Evolutionary conservation across 92 coral and sea anemone genomes (phyloP).

Genomic region (Zoanthus solanderi): DNA sequence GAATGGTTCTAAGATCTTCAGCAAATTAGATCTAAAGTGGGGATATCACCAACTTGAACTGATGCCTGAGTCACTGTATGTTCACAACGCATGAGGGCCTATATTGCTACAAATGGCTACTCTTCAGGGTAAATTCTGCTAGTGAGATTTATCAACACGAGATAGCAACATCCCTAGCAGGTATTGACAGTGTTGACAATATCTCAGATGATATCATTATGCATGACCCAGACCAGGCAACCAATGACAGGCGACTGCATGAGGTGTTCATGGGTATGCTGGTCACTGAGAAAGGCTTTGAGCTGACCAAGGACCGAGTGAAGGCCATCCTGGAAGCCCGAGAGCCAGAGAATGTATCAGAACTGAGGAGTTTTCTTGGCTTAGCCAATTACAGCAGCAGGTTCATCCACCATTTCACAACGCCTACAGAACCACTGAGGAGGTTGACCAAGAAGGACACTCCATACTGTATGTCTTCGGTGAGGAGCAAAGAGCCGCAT

Average conservation of each 20-base stretch:
- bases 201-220: constrained; percentile 42
- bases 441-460: constrained; percentile 44
- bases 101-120: constrained; percentile 2
- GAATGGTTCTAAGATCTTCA: constrained; percentile 16
- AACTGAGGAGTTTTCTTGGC: background rate
- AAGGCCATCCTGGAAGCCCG: background rate
- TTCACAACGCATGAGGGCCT: constrained; percentile 27
- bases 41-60: constrained; percentile 47
- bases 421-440: constrained; percentile 1
- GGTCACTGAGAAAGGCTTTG: background rate
- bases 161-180: constrained; percentile 31
- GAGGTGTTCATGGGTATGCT: background rate
- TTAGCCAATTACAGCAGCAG: too few species aligned
- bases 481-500: constrained; percentile 21
- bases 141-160: constrained; percentile 23
- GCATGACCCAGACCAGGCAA: constrained; percentile 23
- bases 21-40: constrained; percentile 29
- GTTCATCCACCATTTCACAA: background rate
- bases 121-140: constrained; percentile 24
- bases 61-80: constrained; percentile 25
- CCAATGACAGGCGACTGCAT: constrained; percentile 23
- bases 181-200: constrained; percentile 22
- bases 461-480: constrained; percentile 15
- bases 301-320: background rate
- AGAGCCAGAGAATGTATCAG: background rate